A percentile compares a stretch with the other conserved stretches of the same genome.
phyloP scores from a whole-genome alignment of 1,140 invertebrate genomes.

The Hylyphantes graminicola region DNA sequence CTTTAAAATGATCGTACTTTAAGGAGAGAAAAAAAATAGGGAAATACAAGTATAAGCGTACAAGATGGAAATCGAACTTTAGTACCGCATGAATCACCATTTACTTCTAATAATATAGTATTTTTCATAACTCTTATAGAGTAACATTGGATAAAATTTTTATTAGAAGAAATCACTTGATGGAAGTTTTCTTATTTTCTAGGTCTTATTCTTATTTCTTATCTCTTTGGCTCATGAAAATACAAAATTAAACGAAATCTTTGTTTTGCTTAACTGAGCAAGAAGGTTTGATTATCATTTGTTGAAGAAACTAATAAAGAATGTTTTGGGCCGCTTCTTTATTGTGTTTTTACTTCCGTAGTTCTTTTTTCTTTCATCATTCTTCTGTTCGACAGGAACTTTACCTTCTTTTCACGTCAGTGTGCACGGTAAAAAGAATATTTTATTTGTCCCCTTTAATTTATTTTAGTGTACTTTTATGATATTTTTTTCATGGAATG shows the following conservation, averaged over 20 bases:
- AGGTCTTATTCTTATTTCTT: background rate
- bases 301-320: background rate
- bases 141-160: background rate
- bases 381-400: background rate
- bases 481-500: too few species aligned
- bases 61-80: too few species aligned
- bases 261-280: constrained; percentile 26
- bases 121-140: background rate
- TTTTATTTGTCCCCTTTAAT: too few species aligned
- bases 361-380: background rate
- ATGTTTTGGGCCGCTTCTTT: background rate
- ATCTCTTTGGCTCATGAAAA: background rate
- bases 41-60: too few species aligned
- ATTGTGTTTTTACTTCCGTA: background rate
- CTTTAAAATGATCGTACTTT: too few species aligned
- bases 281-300: constrained; percentile 29
- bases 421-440: background rate
- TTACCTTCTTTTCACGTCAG: background rate
- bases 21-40: too few species aligned
- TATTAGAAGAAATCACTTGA: background rate
- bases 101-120: background rate
- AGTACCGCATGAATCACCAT: too few species aligned
- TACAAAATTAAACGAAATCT: background rate
- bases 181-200: background rate
- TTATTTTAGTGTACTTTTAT: too few species aligned